These are phyloP conservation scores for Helicolenus hilgendorfi DNA, from an alignment of 2,797 vertebrate species.

Conservation along the genomic window DNA sequence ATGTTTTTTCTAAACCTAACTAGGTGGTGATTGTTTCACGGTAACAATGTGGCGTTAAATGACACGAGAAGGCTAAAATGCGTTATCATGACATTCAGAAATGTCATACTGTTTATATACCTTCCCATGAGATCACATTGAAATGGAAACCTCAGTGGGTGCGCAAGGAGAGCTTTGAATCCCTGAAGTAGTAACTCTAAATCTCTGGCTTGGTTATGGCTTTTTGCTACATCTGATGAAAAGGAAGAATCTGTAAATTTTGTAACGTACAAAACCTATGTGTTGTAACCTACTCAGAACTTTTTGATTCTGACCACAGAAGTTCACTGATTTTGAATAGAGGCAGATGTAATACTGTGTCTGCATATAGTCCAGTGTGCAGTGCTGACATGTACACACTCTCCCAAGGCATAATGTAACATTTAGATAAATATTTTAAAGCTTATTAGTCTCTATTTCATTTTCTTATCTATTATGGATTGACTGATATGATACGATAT, in stretches of 20 bases:
- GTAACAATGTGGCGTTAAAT: too few species aligned
- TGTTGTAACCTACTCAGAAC: not conserved
- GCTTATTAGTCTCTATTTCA: not conserved
- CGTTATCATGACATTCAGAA: too few species aligned
- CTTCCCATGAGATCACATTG: too few species aligned
- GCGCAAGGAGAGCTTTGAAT: not conserved
- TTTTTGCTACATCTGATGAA: not conserved
- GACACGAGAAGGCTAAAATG: too few species aligned
- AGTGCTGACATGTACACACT: not conserved
- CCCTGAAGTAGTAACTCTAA: not conserved
- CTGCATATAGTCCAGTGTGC: not conserved
- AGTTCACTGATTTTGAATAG: not conserved
- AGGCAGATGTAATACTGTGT: not conserved
- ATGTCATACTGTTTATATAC: too few species aligned
- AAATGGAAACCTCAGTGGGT: not conserved
- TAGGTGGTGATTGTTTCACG: too few species aligned
- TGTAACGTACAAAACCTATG: not conserved
- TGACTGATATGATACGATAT: not conserved
- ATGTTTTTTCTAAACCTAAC: too few species aligned
- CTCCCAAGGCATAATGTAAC: not conserved
- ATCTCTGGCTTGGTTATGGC: not conserved
- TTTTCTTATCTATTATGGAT: not conserved
- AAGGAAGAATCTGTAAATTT: not conserved
- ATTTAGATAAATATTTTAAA: slow-evolving; percentile 4
- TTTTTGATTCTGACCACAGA: not conserved